Evolutionary conservation across 2,888 invertebrate species (phyloP).

Genomic region (Spisula subtruncata): DNA sequence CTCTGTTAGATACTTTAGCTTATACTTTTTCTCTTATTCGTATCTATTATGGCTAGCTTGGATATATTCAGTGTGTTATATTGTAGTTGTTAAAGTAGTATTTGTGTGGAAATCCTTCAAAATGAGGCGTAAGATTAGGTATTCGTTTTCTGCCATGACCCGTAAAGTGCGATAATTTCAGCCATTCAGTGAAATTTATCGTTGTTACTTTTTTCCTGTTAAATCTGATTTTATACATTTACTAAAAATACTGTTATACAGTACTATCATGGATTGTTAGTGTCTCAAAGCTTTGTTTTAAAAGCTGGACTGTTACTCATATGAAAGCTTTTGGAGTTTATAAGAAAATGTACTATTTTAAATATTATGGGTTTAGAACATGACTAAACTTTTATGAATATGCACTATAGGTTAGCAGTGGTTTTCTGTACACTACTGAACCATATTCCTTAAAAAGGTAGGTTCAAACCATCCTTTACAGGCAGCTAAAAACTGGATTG

Average conservation of each 20-base stretch:
- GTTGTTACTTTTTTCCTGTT: background rate
- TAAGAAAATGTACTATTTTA: too few relatives aligned
- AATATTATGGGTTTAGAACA: too few relatives aligned
- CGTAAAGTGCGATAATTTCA: slow-evolving; percentile 74
- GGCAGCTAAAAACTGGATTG: too few relatives aligned
- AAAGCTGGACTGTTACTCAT: background rate
- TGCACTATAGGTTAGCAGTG: too few relatives aligned
- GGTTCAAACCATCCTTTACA: too few relatives aligned
- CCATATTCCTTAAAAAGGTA: too few relatives aligned
- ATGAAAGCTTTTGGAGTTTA: too few relatives aligned
- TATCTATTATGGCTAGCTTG: slow-evolving; percentile 47
- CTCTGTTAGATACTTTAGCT: slow-evolving; percentile 62
- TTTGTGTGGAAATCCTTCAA: slow-evolving; percentile 79
- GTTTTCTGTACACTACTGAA: too few relatives aligned
- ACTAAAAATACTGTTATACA: background rate
- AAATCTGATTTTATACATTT: background rate
- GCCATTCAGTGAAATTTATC: background rate
- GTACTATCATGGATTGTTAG: background rate
- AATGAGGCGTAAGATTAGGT: slow-evolving; percentile 77
- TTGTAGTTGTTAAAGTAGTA: slow-evolving; percentile 65
- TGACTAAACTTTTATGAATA: too few relatives aligned
- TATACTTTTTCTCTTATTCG: slow-evolving; percentile 54
- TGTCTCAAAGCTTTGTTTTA: background rate
- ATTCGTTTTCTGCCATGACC: slow-evolving; percentile 66
- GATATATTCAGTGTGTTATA: slow-evolving; percentile 2